Evolutionary conservation across 1,140 invertebrate species (phyloP).

Genomic region (Dolichoris vasculosae): DNA sequence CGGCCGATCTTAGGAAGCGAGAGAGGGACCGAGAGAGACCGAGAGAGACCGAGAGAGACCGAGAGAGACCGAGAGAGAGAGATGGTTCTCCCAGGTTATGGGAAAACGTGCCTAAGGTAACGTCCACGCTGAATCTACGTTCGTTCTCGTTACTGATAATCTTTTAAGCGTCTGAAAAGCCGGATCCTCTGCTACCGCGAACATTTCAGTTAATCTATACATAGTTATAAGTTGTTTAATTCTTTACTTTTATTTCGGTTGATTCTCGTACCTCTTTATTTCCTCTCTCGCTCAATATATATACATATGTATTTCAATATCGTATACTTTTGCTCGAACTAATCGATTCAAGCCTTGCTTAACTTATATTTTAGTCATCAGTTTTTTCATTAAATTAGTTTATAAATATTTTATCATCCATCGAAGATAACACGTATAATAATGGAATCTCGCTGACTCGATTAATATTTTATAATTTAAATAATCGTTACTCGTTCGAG

Average conservation of each 20-base stretch:
- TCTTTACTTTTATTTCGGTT: conserved; percentile 26
- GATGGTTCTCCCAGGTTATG: conserved; percentile 53
- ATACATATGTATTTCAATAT: not conserved
- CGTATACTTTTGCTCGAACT: not conserved
- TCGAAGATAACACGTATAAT: too few relatives aligned
- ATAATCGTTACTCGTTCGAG: too few relatives aligned
- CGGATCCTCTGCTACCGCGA: conserved; percentile 28
- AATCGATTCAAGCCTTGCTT: too few relatives aligned
- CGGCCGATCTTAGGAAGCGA: not conserved
- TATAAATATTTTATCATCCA: too few relatives aligned
- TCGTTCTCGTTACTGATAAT: conserved; percentile 60
- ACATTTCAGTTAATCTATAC: conserved; percentile 35
- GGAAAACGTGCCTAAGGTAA: conserved; percentile 55
- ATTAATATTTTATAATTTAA: too few relatives aligned
- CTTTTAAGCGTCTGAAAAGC: conserved; percentile 57
- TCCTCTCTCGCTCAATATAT: too few relatives aligned
- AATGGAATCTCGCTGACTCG: too few relatives aligned
- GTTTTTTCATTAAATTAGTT: too few relatives aligned
- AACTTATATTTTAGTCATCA: too few relatives aligned
- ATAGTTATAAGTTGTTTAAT: conserved; percentile 33
- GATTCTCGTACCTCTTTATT: not conserved
- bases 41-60: too few relatives aligned
- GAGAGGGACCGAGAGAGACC: too few relatives aligned
- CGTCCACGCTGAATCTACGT: conserved; percentile 54
- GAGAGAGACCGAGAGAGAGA: too few relatives aligned